These are phyloP conservation scores for Opisthograptis luteolata DNA, from an alignment of 2,888 invertebrate species.

Conservation along the genomic window DNA sequence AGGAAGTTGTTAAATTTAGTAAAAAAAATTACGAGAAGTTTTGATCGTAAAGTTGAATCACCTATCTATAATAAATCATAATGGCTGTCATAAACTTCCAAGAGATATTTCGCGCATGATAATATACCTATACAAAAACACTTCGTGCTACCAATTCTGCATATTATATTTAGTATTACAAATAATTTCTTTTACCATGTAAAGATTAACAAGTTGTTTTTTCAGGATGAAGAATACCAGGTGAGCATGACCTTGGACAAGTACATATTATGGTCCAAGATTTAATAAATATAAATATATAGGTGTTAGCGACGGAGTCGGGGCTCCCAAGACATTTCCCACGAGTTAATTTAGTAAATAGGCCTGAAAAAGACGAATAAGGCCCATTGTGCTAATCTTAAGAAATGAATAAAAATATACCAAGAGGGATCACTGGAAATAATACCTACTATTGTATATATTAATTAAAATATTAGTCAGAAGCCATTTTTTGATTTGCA, in stretches of 20 bases:
- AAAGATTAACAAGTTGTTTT: too few species aligned
- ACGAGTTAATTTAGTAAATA: slow-evolving; percentile 48
- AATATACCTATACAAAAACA: too few species aligned
- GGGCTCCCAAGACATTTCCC: slow-evolving; percentile 29
- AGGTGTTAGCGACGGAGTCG: slow-evolving; percentile 12
- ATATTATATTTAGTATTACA: too few species aligned
- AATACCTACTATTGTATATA: too few species aligned
- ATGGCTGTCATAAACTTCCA: not conserved
- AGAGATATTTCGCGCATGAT: too few species aligned
- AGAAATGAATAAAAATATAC: slow-evolving; percentile 14
- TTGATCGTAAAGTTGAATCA: slow-evolving; percentile 1
- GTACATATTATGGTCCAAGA: slow-evolving; percentile 3
- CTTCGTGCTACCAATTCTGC: too few species aligned
- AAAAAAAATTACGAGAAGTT: not conserved
- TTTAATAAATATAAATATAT: slow-evolving; percentile 15
- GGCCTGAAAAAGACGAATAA: slow-evolving; percentile 12
- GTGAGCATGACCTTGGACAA: not conserved
- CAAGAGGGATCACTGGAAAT: too few species aligned
- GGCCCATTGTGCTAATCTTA: slow-evolving; percentile 2
- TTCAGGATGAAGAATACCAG: not conserved
- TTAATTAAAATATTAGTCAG: too few species aligned
- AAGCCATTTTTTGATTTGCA: too few species aligned
- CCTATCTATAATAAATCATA: not conserved
- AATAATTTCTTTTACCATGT: too few species aligned
- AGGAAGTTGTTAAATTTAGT: slow-evolving; percentile 1